Base-by-base conservation (phyloP, 2,888 invertebrate species). In the Chamaedrilus cognettii region DNA sequence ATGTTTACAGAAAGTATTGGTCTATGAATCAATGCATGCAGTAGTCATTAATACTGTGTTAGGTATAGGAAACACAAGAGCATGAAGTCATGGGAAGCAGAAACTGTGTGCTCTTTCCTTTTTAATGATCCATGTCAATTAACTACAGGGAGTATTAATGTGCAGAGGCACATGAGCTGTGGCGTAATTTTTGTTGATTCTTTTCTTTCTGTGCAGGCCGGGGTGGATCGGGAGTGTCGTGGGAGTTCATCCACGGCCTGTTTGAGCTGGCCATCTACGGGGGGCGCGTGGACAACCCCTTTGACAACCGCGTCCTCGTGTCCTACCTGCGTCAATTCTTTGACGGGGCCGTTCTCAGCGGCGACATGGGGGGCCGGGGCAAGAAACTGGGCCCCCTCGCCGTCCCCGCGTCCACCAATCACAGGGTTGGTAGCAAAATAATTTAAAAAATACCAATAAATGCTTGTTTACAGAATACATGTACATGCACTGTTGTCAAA, bases 261-360 rank as follows among this genome's bases (percentile, higher is more conserved):
- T 88, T 90, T 77, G 89, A 90, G 76, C 88, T 89, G 73, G 90
- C 93, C 0, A 90, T 94, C 60, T 95, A 94, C 78, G 94, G 94
- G 0, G 94, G 94, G 0, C 86, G 93, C 62, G 88, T 95, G 30
- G 93, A 94, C 82, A 92, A 92, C 77, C 83, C 85, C 2, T 89
- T 90, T 77, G 95, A 95, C 81, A 84, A 87, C 71, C 83, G 87
- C 34, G 89, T 91, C 15, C 82, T 93, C 72, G 85, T 85, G 72
- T 88, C 90, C 0, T 91, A 91, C 77, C 83, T 94, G 62, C 73
- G 75, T 52, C 81, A 83, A 72, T 81, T 83, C 75, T 86, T 86
- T 74, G 82, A 83, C 68, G 64, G 74, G 7, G 70, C 72, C n/a
- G 73, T 77, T 11, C 70, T 84, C 34, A 74, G 77, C 15, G 75